These are phyloP conservation scores for Theodoxus fluviatilis DNA, from an alignment of 2,888 invertebrate genomes.

Conservation along the genomic window DNA sequence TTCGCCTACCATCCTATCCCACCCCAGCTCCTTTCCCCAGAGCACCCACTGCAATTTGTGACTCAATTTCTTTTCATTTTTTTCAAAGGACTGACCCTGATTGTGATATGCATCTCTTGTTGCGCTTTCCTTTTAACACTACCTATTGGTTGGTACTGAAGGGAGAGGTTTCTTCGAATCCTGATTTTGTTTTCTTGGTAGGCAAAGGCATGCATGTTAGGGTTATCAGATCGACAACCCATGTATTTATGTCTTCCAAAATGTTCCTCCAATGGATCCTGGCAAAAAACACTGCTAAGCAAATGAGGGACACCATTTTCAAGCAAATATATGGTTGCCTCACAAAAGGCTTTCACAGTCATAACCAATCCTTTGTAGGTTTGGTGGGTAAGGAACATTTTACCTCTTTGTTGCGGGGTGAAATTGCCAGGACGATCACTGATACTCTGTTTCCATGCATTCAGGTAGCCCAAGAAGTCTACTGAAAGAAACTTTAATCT, in stretches of 20 bases:
- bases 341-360: slow-evolving; percentile 12
- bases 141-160: too few relatives aligned
- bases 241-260: slow-evolving; percentile 23
- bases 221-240: slow-evolving; percentile 10
- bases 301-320: slow-evolving; percentile 20
- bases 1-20: too few relatives aligned
- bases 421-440: slow-evolving; percentile 1
- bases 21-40: too few relatives aligned
- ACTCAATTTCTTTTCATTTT: too few relatives aligned
- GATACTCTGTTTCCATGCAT: not conserved
- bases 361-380: slow-evolving; percentile 17
- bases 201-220: slow-evolving; percentile 8
- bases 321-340: not conserved
- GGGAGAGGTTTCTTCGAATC: too few relatives aligned
- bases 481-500: not conserved
- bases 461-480: slow-evolving; percentile 4
- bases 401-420: not conserved
- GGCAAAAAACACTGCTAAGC: slow-evolving; percentile 20
- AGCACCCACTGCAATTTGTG: too few relatives aligned
- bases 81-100: too few relatives aligned
- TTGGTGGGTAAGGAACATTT: slow-evolving; percentile 24
- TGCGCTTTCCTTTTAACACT: too few relatives aligned
- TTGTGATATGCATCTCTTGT: too few relatives aligned
- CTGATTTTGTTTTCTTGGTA: slow-evolving; percentile 21
- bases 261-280: slow-evolving; percentile 22